Conservation (phyloP, 2,113 vertebrate genomes). For the Mesembrinibis cayennensis region DNA sequence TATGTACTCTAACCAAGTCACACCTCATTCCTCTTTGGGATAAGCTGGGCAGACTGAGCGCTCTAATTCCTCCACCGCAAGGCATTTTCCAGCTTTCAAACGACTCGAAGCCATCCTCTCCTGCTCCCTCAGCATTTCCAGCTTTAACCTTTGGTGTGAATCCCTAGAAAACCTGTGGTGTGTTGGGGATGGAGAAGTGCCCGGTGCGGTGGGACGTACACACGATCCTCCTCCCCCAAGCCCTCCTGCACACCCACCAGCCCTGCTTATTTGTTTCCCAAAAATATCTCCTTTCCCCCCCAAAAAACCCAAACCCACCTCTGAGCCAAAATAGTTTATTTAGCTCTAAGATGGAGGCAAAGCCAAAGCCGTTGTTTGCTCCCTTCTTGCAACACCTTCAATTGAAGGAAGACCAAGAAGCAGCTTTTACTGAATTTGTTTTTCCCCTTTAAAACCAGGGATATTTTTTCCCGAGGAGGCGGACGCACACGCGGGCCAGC, state of each 20-base stretch:
- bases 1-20: too few species aligned
- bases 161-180: neutral
- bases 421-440: neutral
- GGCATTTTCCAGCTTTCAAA: neutral
- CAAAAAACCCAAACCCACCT: neutral
- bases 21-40: neutral
- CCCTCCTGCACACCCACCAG: neutral
- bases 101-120: rapidly evolving
- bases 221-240: rapidly evolving
- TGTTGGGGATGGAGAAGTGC: neutral
- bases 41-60: neutral
- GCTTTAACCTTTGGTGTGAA: neutral
- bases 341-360: neutral
- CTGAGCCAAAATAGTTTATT: neutral
- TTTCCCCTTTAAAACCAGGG: neutral
- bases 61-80: neutral
- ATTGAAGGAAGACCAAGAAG: neutral
- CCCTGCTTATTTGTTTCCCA: too few species aligned
- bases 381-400: neutral
- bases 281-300: neutral
- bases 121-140: neutral
- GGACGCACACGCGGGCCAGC: neutral
- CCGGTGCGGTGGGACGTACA: rapidly evolving
- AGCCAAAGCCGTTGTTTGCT: rapidly evolving
- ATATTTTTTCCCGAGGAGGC: neutral